Percentiles rank a stretch among this genome's conserved stretches.
phyloP scores from a whole-genome alignment of 2,888 invertebrate species.

The Leptothorax acervorum region DNA sequence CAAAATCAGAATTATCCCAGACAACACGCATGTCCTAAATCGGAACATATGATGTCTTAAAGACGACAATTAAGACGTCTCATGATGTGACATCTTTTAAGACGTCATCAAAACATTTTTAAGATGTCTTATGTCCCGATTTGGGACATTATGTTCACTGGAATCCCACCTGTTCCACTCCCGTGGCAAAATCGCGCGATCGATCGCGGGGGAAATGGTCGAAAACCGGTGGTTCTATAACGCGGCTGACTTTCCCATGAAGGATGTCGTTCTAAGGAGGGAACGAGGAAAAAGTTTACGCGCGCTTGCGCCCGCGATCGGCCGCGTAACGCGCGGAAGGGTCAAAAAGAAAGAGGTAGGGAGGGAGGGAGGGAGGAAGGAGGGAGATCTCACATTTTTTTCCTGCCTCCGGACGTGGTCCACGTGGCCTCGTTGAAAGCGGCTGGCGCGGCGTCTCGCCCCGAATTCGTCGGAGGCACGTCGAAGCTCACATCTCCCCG shows the following conservation, averaged over 20 bases:
- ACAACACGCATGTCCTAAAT: no score
- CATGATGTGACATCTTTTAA: no score
- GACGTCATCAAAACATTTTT: no score
- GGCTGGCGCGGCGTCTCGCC: neutral
- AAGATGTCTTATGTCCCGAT: no score
- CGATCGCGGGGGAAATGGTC: neutral
- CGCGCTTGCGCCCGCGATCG: constrained; percentile 12
- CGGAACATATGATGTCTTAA: no score
- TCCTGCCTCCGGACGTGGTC: constrained; percentile 78
- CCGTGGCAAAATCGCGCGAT: neutral
- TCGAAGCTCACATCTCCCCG: constrained; percentile 68
- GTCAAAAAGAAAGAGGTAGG: neutral
- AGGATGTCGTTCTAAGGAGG: neutral
- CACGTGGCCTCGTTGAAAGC: constrained; percentile 80
- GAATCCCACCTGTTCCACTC: neutral
- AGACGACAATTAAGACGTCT: no score
- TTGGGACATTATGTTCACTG: no score
- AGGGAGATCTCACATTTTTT: constrained; percentile 77
- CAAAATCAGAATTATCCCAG: neutral
- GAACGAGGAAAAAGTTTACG: constrained; percentile 10
- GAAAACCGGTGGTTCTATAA: neutral
- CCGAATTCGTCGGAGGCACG: constrained; percentile 59
- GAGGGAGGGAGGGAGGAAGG: neutral
- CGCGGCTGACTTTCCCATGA: constrained; percentile 26
- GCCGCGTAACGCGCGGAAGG: neutral